A percentile compares a stretch with the other conserved stretches of the same genome.
phyloP scores from a whole-genome alignment of 2,797 vertebrate species.

The Falco rusticolus region DNA sequence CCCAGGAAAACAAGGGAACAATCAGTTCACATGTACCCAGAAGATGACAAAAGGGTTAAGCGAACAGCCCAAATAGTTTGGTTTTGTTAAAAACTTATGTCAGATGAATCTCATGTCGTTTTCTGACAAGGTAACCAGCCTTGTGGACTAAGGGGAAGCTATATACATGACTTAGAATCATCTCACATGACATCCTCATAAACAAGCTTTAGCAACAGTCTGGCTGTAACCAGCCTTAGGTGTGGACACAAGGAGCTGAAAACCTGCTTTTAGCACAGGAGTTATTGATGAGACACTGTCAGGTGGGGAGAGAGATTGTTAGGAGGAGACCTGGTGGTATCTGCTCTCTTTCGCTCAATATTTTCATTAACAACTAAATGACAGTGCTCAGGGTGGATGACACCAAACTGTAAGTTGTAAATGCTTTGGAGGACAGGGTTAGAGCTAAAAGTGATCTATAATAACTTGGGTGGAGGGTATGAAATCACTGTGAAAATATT shows the following conservation, averaged over 20 bases:
- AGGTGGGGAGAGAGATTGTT: background rate
- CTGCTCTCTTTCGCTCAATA: background rate
- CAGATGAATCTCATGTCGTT: background rate
- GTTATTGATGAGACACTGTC: background rate
- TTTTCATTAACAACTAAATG: background rate
- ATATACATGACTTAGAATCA: background rate
- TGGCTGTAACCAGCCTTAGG: background rate
- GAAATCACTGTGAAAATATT: background rate
- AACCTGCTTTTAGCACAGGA: background rate
- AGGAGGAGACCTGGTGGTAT: background rate
- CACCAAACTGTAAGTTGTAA: background rate
- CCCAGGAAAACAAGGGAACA: background rate
- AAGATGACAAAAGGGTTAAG: background rate
- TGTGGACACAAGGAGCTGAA: background rate
- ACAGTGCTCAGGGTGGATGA: background rate
- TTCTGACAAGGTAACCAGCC: background rate
- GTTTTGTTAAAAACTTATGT: background rate
- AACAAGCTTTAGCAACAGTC: background rate
- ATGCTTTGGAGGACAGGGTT: background rate
- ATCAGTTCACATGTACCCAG: background rate
- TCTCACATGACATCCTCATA: background rate
- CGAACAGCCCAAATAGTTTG: background rate
- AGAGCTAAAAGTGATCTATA: background rate
- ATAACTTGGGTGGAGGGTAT: background rate
- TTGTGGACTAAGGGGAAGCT: background rate